phyloP scores from a whole-genome alignment of 2,113 vertebrate genomes.

The Meles meles region DNA sequence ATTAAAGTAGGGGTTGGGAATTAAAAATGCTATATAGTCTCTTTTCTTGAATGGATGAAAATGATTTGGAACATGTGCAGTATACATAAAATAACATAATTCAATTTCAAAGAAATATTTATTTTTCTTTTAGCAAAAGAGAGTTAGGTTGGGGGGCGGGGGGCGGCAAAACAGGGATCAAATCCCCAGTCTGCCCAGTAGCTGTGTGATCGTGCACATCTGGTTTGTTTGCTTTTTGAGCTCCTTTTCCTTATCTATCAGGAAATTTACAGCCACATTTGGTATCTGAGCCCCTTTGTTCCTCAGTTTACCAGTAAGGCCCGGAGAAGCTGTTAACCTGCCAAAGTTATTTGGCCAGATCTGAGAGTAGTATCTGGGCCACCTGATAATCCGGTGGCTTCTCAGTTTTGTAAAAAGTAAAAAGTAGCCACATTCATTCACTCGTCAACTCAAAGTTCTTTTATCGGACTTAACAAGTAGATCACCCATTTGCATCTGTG shows the following conservation, averaged over 20 bases:
- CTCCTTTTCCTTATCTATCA: not conserved
- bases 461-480: slow-evolving; percentile 28
- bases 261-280: not conserved
- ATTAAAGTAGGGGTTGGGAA: slow-evolving; percentile 8
- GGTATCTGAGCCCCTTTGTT: not conserved
- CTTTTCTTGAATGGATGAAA: not conserved
- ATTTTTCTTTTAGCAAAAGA: not conserved
- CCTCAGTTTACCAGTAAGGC: not conserved
- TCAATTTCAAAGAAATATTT: not conserved
- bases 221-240: not conserved
- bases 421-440: not conserved
- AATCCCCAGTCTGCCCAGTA: not conserved
- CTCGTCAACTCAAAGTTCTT: slow-evolving; percentile 15
- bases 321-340: not conserved
- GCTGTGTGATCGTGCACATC: not conserved
- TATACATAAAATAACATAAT: slow-evolving; percentile 23
- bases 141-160: slow-evolving; percentile 26
- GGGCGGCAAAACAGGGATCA: not conserved
- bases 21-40: not conserved
- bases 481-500: not conserved
- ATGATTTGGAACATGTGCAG: not conserved
- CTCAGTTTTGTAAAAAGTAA: not conserved
- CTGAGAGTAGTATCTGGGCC: not conserved
- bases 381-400: not conserved
- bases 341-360: not conserved